These are phyloP conservation scores for Chrysina gloriosa DNA, from an alignment of 2,888 invertebrate genomes.

Conservation along the genomic window DNA sequence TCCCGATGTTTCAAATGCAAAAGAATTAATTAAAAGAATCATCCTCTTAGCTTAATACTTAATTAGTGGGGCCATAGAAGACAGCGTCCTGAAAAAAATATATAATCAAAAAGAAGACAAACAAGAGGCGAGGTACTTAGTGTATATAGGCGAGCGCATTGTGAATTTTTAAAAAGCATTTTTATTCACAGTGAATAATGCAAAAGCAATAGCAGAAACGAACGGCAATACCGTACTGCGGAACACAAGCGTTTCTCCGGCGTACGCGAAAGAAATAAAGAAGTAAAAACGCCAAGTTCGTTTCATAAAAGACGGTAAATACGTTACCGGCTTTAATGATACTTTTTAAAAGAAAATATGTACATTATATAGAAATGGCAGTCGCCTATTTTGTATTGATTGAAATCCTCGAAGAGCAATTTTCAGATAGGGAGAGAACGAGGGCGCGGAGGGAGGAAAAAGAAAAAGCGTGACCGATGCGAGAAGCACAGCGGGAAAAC, in stretches of 20 bases:
- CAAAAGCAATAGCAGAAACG: conserved; percentile 48
- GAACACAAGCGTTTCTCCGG: conserved; percentile 37
- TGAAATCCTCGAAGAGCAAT: conserved; percentile 58
- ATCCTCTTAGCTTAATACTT: conserved; percentile 40
- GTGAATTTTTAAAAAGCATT: conserved; percentile 58
- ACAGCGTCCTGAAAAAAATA: conserved; percentile 1
- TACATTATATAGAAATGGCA: conserved; percentile 59
- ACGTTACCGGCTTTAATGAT: conserved; percentile 59
- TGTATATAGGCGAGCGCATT: conserved; percentile 46
- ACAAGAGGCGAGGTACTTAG: conserved; percentile 34
- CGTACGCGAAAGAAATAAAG: conserved; percentile 24
- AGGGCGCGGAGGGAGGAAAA: conserved; percentile 37
- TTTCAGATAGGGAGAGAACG: conserved; percentile 45
- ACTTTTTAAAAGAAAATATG: conserved; percentile 60
- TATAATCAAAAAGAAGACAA: conserved; percentile 37
- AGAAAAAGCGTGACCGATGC: conserved; percentile 29
- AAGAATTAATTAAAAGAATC: conserved; percentile 37
- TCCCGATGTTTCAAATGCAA: conserved; percentile 14
- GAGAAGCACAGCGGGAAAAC: conserved; percentile 59
- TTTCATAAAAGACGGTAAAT: conserved; percentile 59
- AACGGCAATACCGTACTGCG: conserved; percentile 26
- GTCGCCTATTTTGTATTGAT: conserved; percentile 60
- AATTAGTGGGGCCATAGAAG: conserved; percentile 26
- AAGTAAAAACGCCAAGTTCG: conserved; percentile 46
- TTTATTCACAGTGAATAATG: conserved; percentile 58